Evolutionary conservation across 2,113 vertebrate genomes (phyloP), one percentile per base, ranked within the genome.

Genomic region (Sebastes schlegelii): DNA sequence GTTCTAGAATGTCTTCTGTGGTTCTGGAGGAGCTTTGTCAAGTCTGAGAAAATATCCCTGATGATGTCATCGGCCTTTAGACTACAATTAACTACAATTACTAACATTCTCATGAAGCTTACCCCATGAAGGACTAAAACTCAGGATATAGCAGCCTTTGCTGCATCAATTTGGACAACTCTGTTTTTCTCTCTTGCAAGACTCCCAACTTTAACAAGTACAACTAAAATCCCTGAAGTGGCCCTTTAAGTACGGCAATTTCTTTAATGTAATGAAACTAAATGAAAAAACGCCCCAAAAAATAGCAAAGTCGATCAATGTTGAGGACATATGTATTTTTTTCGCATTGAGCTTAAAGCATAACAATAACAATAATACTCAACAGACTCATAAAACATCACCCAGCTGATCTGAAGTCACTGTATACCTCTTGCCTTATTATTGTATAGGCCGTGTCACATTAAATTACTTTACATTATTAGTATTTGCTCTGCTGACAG

Each of bases 381-480:
- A 34, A 19, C 14, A 12, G 51, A 45, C 68, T 40, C 67, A n/a
- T 64, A n/a, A 64, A 43, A 43, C 3, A 3, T 34, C 34, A 55
- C 19, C 14, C n/a, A 48, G 16, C 54, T 48, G 34, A 71, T n/a
- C 5, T 40, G 1, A 26, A 40, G 12, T 63, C 60, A 4, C 10
- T 68, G 49, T 67, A 13, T 49, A 40, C 62, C 8, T 75, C 13
- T 12, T 70, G 43, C 23, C n/a, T 76, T 43, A 57, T 65, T 65
- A 42, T 21, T 4, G 3, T 48, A 45, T 12, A 34, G 10, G 7
- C 64, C 40, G 1, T 26, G 51, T 76, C n/a, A 55, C 21, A 46
- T 61, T 42, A 9, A 45, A 54, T 80, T 11, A 66, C 46, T 62
- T 81, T 48, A 77, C 17, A 77, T 71, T n/a, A 49, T 49, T 58